Evolutionary conservation across 2,888 invertebrate species (phyloP).

Genomic region (Chouioia cunea): DNA sequence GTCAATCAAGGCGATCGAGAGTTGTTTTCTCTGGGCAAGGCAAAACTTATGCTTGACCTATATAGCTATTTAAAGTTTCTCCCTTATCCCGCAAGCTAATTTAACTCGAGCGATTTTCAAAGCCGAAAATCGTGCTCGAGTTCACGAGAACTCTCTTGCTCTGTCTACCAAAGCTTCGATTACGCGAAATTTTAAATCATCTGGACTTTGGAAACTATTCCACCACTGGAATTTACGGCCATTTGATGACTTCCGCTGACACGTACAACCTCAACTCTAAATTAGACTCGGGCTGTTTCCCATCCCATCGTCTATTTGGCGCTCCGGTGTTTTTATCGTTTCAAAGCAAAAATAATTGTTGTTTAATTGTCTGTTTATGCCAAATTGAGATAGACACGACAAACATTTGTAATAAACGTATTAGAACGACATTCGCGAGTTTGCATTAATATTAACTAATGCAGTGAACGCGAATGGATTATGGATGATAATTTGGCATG

Average conservation of each 20-base stretch:
- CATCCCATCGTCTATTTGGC: neutral
- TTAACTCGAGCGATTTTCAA: slow-evolving; percentile 11
- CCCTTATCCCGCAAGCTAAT: slow-evolving; percentile 16
- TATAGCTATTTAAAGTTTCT: slow-evolving; percentile 11
- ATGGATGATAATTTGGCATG: too few relatives aligned
- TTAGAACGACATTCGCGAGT: too few relatives aligned
- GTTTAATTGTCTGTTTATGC: too few relatives aligned
- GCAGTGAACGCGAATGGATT: too few relatives aligned
- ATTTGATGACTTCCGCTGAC: slow-evolving; percentile 18
- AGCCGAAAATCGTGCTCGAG: too few relatives aligned
- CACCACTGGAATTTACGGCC: slow-evolving; percentile 17
- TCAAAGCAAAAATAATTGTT: too few relatives aligned
- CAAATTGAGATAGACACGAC: too few relatives aligned
- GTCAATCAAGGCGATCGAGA: too few relatives aligned
- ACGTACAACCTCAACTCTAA: slow-evolving; percentile 3
- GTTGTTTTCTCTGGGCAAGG: too few relatives aligned
- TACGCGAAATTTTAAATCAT: slow-evolving; percentile 31
- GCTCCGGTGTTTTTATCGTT: slow-evolving; percentile 7
- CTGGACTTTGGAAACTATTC: slow-evolving; percentile 25
- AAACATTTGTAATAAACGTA: too few relatives aligned
- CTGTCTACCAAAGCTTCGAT: slow-evolving; percentile 12
- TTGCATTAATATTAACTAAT: too few relatives aligned
- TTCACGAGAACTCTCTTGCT: neutral
- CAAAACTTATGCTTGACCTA: neutral
- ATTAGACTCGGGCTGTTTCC: neutral